Percentiles rank a stretch among this genome's conserved stretches.
phyloP scores from a whole-genome alignment of 1,140 invertebrate species.

The Drosophila pachea region DNA sequence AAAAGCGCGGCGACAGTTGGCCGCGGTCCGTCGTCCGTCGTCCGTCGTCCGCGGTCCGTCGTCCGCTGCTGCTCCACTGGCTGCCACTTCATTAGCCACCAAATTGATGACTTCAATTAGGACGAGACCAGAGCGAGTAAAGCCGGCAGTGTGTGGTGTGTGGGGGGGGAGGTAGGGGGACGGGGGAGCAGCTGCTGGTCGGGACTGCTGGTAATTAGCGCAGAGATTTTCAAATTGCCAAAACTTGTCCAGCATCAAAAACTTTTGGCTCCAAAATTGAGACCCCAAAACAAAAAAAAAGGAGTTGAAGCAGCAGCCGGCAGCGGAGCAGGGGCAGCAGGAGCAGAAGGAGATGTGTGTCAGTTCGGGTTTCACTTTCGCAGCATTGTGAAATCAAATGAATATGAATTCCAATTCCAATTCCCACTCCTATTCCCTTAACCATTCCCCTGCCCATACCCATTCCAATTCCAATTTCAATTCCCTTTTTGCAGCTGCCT shows the following conservation, averaged over 20 bases:
- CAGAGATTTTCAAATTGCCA: slow-evolving; percentile 78
- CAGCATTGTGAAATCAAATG: slow-evolving; percentile 75
- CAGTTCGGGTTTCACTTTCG: slow-evolving; percentile 68
- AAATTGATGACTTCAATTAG: slow-evolving; percentile 78
- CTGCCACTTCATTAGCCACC: slow-evolving; percentile 70
- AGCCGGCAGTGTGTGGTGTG: too few species aligned
- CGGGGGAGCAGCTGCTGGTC: slow-evolving; percentile 1
- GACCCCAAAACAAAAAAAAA: slow-evolving; percentile 17
- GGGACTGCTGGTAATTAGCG: slow-evolving; percentile 64
- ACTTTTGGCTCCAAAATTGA: neutral
- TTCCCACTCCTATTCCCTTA: slow-evolving; percentile 41
- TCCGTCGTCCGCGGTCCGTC: neutral
- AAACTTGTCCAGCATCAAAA: slow-evolving; percentile 62
- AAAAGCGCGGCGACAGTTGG: slow-evolving; percentile 67
- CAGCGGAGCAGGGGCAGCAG: neutral
- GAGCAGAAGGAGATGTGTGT: slow-evolving; percentile 36
- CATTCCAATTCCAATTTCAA: slow-evolving; percentile 34
- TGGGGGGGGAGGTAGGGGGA: too few species aligned
- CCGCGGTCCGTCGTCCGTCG: neutral
- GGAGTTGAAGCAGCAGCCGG: too few species aligned
- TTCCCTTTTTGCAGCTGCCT: slow-evolving; percentile 67
- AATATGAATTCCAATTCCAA: slow-evolving; percentile 68
- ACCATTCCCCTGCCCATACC: slow-evolving; percentile 21
- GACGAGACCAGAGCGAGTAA: slow-evolving; percentile 29
- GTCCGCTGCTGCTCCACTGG: slow-evolving; percentile 26